Percentiles rank a stretch among this genome's conserved stretches.
Conservation (phyloP, 2,113 vertebrate genomes). For the Coracopsis vasa region DNA sequence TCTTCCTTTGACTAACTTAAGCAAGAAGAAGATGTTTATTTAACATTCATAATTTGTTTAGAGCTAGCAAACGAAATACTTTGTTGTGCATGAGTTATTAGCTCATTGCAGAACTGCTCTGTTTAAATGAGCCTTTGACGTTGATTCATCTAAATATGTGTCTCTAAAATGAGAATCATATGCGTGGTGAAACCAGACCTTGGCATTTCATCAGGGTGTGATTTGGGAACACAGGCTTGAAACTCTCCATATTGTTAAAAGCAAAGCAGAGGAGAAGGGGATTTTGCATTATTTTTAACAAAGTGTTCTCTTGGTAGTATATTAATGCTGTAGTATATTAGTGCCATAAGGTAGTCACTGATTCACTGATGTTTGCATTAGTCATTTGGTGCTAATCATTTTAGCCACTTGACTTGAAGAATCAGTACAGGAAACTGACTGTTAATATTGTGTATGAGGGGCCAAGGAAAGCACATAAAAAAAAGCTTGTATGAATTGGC, state of each 20-base stretch:
- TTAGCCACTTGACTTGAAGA: not conserved
- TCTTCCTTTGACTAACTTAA: not conserved
- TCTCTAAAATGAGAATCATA: conserved; percentile 52
- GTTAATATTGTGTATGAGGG: not conserved
- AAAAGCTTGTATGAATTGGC: not conserved
- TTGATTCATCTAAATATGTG: conserved; percentile 4
- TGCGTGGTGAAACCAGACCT: not conserved
- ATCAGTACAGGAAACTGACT: not conserved
- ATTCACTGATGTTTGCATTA: not conserved
- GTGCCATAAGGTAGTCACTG: not conserved
- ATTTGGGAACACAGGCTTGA: not conserved
- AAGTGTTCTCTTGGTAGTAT: rapidly evolving
- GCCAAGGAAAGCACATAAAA: conserved; percentile 33
- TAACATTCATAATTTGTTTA: conserved; percentile 51
- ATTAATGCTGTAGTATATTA: not conserved
- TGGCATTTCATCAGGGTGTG: not conserved
- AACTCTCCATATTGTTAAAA: not conserved
- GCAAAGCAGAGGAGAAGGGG: rapidly evolving
- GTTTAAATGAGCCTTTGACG: not conserved
- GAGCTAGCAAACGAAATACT: not conserved
- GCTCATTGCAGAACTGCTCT: not conserved
- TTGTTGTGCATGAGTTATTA: not conserved
- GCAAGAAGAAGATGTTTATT: conserved; percentile 45
- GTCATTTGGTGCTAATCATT: not conserved
- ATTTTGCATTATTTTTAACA: not conserved